Evolutionary conservation across 2,113 vertebrate genomes (phyloP).

Genomic region (Gallinago paraguaiae): DNA sequence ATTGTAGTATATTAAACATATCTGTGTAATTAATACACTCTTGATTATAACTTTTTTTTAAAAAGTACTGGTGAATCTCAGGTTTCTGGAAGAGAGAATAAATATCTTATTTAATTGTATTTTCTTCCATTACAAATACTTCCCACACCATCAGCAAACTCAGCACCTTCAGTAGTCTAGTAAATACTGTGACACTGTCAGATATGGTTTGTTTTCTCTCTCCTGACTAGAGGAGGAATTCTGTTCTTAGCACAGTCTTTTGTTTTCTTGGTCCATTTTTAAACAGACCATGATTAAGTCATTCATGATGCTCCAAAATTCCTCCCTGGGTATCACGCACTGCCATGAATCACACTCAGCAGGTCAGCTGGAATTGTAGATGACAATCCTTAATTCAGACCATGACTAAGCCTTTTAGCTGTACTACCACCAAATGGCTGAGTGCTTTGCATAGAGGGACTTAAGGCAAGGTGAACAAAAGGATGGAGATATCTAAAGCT

Average conservation of each 20-base stretch:
- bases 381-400: neutral
- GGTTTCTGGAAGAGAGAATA: constrained; percentile 38
- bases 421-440: neutral
- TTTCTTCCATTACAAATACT: neutral
- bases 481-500: neutral
- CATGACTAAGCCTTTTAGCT: neutral
- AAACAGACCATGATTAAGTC: neutral
- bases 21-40: constrained; percentile 65
- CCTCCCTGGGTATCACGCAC: neutral
- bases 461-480: neutral
- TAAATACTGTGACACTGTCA: neutral
- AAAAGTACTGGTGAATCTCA: neutral
- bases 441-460: neutral
- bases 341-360: neutral
- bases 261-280: neutral
- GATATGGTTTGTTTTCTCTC: neutral
- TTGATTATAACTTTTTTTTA: neutral
- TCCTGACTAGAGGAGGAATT: neutral
- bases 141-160: neutral
- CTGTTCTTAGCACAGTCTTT: neutral
- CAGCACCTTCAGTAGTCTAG: neutral
- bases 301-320: neutral
- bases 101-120: constrained; percentile 20
- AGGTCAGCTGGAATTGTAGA: neutral
- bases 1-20: constrained; percentile 42